Evolutionary conservation across 2,797 vertebrate species (phyloP).

Genomic region (Acrossocheilus fasciatus): DNA sequence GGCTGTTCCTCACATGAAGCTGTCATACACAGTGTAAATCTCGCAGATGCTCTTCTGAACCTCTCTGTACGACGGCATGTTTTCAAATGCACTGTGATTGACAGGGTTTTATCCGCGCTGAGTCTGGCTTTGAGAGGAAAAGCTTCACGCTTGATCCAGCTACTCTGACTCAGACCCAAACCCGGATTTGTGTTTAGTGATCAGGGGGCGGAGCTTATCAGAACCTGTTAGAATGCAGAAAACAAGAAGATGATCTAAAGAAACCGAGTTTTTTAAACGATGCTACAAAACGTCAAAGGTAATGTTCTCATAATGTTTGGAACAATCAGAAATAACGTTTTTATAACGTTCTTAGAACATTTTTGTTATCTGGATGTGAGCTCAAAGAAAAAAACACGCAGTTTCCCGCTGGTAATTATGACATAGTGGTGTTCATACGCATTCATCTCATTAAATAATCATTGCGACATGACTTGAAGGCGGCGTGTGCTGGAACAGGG

Average conservation of each 20-base stretch:
- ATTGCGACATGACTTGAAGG: not conserved
- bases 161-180: slow-evolving; percentile 32
- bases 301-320: not conserved
- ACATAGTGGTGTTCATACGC: not conserved
- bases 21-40: not conserved
- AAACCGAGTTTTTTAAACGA: not conserved
- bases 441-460: not conserved
- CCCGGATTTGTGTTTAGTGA: slow-evolving; percentile 12
- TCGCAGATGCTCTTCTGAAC: not conserved
- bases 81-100: slow-evolving; percentile 1
- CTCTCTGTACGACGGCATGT: not conserved
- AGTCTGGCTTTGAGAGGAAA: slow-evolving; percentile 27
- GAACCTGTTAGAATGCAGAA: not conserved
- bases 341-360: not conserved
- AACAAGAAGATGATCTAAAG: not conserved
- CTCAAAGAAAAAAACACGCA: not conserved
- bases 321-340: not conserved
- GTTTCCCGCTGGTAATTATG: not conserved
- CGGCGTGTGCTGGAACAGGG: not conserved
- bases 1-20: not conserved
- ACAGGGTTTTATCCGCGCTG: slow-evolving; percentile 25
- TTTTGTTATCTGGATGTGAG: not conserved
- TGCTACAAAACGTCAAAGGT: no score
- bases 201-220: not conserved
- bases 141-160: slow-evolving; percentile 25